These are phyloP conservation scores for Rhagophthalmus giganteus DNA, from an alignment of 2,888 invertebrate species.

Conservation along the genomic window DNA sequence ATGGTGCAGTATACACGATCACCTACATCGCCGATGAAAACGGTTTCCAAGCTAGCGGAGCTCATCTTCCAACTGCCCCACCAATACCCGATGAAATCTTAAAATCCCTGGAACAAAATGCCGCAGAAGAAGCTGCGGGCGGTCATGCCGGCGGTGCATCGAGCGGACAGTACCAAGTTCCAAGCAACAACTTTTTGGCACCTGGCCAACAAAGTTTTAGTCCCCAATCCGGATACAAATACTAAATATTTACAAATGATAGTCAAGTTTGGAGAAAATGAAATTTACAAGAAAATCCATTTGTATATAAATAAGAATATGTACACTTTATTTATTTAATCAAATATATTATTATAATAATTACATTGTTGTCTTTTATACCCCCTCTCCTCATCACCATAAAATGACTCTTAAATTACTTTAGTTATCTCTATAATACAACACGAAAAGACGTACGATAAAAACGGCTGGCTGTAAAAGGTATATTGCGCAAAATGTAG, in stretches of 20 bases:
- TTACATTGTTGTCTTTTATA: no score
- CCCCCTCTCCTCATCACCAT: no score
- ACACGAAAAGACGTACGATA: no score
- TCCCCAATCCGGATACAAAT: constrained; percentile 11
- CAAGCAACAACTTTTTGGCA: neutral
- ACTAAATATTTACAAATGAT: constrained; percentile 1
- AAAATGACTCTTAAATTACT: neutral
- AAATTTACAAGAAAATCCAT: neutral
- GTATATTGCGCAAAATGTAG: no score
- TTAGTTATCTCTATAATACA: neutral
- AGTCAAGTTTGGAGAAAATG: neutral
- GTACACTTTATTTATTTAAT: no score
- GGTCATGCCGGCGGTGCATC: neutral
- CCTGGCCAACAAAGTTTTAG: constrained; percentile 2
- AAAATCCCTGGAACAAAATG: constrained; percentile 56
- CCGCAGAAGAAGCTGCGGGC: constrained; percentile 43
- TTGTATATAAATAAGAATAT: no score
- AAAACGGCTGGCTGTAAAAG: no score
- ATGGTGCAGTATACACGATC: constrained; percentile 56
- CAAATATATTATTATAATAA: no score
- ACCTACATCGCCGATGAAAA: constrained; percentile 59
- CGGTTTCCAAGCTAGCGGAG: constrained; percentile 60
- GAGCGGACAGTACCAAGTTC: neutral
- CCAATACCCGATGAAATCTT: constrained; percentile 63
- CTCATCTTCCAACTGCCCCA: constrained; percentile 62